Base-by-base conservation (phyloP, 2,797 vertebrate genomes). In the Tokudaia tokunoshimensis region DNA sequence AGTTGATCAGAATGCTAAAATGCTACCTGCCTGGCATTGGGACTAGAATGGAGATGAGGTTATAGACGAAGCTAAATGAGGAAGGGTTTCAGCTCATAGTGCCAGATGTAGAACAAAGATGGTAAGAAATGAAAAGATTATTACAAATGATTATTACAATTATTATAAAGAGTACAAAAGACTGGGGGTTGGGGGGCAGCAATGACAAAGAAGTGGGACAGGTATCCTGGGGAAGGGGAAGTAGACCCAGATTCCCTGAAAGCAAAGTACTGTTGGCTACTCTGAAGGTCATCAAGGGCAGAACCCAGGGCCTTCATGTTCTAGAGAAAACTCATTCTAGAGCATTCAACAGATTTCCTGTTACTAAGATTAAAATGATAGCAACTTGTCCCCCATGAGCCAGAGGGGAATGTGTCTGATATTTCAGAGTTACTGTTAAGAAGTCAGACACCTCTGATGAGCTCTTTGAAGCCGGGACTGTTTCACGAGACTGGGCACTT, bases 381-480 rank as follows among this genome's bases (percentile, higher is more conserved):
- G 88, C 52, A 52, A 22, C n/a, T 59, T 5, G 1, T 3, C 14
- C 34, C 20, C 31, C 26, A 82, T 24, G 65, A 92, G 78, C 52
- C 95, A 67, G 8, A 89, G 57, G 93, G 59, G 90, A 65, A 81
- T n/a, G 41, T 61, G 76, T 78, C 24, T 83, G 52, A n/a, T 78
- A 22, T 31, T 78, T 61, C 37, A 84, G 41, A 92, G 92, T 22
- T n/a, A 93, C 29, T 19, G 63, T 19, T 76, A 80, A 86, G 74
- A 93, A 96, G 31, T 59, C 22, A 83, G 91, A 72, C 20, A 89
- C 50, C 34, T 37, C 19, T 74, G 55, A 92, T 19, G 3, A 55
- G 22, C 24, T 93, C 86, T 17, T 6, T 2, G 67, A 88, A 2
- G 34, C 7, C 1, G 14, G 87, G 52, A 34, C 14, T 11, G 44